Conservation (phyloP, 2,797 vertebrate species). For the Sebastes cheni region DNA sequence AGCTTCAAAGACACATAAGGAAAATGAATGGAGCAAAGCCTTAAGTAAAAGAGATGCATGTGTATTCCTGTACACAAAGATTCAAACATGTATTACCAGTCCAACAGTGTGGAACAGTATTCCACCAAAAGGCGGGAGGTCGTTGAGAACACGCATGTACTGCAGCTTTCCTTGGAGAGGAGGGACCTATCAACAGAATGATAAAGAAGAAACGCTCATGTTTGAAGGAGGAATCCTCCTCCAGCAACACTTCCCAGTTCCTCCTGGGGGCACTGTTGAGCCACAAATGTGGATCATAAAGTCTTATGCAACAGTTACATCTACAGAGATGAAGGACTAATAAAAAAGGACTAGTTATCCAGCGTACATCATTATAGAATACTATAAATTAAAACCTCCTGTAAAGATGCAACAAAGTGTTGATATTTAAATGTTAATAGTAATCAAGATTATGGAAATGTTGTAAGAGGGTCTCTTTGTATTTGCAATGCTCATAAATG, state of each 20-base stretch:
- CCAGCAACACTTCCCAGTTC: slow-evolving; percentile 3
- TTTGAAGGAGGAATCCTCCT: slow-evolving; percentile 6
- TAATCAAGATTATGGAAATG: slow-evolving; percentile 5
- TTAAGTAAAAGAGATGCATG: neutral
- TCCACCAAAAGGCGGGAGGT: slow-evolving; percentile 96
- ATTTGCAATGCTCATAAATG: neutral
- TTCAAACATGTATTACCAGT: slow-evolving; percentile 85
- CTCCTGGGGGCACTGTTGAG: slow-evolving; percentile 77
- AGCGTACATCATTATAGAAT: slow-evolving; percentile 20
- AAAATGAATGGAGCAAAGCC: neutral
- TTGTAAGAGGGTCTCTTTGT: neutral
- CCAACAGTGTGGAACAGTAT: slow-evolving; percentile 97
- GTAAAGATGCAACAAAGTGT: neutral
- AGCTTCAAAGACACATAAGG: neutral
- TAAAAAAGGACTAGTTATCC: slow-evolving; percentile 30
- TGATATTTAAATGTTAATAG: slow-evolving; percentile 16
- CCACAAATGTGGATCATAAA: slow-evolving; percentile 29
- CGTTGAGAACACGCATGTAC: slow-evolving; percentile 96
- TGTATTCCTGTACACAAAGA: slow-evolving; percentile 6
- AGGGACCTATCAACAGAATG: slow-evolving; percentile 85
- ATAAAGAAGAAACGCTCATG: slow-evolving; percentile 45
- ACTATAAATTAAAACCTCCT: slow-evolving; percentile 14
- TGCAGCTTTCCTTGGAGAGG: slow-evolving; percentile 96
- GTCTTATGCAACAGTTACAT: slow-evolving; percentile 65
- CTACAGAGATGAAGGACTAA: slow-evolving; percentile 11